These are phyloP conservation scores for Meganola albula DNA, from an alignment of 2,888 invertebrate genomes.

Conservation along the genomic window DNA sequence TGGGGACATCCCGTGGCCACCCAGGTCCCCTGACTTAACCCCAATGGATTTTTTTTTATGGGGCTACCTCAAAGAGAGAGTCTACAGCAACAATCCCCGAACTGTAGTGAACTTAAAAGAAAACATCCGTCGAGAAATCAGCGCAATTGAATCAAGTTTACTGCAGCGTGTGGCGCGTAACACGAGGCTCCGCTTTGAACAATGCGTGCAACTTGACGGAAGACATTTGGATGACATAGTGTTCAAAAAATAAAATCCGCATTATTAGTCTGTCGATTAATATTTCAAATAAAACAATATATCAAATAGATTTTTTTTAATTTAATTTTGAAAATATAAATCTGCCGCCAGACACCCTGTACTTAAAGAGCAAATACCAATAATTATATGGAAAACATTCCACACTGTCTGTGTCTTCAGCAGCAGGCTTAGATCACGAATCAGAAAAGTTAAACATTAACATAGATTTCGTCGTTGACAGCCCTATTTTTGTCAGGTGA, in stretches of 20 bases:
- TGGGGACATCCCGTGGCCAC: slow-evolving; percentile 21
- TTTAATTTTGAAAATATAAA: no score
- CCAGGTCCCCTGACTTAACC: slow-evolving; percentile 18
- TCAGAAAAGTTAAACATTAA: no score
- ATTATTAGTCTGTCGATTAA: slow-evolving; percentile 7
- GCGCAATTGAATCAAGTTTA: slow-evolving; percentile 20
- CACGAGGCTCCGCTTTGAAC: slow-evolving; percentile 23
- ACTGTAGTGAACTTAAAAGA: slow-evolving; percentile 14
- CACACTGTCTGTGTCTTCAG: no score
- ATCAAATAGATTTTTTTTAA: slow-evolving; percentile 12
- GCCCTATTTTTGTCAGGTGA: no score
- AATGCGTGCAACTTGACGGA: slow-evolving; percentile 22
- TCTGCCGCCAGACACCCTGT: no score
- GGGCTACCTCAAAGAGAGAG: slow-evolving; percentile 15
- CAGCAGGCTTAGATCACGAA: no score
- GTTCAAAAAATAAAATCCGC: slow-evolving; percentile 23
- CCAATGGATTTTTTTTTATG: slow-evolving; percentile 18
- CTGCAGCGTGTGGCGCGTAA: slow-evolving; percentile 23
- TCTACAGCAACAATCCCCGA: slow-evolving; percentile 8
- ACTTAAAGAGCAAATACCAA: no score
- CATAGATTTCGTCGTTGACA: no score
- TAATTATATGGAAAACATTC: no score
- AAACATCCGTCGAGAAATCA: slow-evolving; percentile 23
- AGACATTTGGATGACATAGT: slow-evolving; percentile 22
- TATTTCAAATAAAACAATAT: slow-evolving; percentile 9